Conservation (phyloP, 2,113 vertebrate genomes). For the Glaucomys volans region DNA sequence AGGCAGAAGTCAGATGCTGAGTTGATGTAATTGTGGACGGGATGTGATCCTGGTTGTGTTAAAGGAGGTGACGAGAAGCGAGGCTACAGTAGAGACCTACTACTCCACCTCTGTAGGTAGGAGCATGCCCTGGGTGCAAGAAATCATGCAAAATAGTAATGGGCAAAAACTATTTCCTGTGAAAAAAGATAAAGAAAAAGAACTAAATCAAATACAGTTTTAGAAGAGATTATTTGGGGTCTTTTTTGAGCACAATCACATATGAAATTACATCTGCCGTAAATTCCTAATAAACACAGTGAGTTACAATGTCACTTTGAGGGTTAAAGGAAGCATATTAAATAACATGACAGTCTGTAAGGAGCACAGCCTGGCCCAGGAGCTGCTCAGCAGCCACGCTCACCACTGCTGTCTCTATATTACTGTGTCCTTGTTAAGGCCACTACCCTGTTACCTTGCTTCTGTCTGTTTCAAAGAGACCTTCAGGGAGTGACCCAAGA, state of each 20-base stretch:
- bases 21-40: neutral
- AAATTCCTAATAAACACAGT: neutral
- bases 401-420: neutral
- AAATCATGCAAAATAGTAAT: neutral
- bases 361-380: neutral
- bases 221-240: neutral
- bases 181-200: neutral
- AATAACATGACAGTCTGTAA: fast-evolving
- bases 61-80: neutral
- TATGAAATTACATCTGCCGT: neutral
- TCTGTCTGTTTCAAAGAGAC: neutral
- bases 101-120: neutral
- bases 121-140: neutral
- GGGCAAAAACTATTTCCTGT: neutral
- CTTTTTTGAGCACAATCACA: neutral
- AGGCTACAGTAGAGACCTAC: neutral
- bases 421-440: too few species aligned
- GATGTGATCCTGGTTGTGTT: neutral
- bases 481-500: neutral
- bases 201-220: neutral
- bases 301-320: fast-evolving
- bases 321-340: neutral
- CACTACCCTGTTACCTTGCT: neutral
- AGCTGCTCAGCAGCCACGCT: neutral
- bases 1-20: neutral